Conservation (phyloP, 2,113 vertebrate genomes). For the Erinaceus europaeus region DNA sequence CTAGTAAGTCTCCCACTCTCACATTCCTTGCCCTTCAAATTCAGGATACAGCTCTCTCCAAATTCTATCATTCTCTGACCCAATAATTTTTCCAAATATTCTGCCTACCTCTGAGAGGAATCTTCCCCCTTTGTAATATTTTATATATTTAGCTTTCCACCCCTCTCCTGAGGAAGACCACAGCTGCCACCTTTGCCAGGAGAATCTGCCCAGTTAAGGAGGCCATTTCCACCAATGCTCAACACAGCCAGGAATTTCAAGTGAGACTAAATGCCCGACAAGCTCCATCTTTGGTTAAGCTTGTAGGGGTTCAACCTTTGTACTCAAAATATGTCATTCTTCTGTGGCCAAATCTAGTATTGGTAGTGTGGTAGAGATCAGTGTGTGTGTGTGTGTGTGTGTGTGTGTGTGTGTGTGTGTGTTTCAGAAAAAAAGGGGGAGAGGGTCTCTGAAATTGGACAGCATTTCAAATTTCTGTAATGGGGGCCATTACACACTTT, state of each 20-base stretch:
- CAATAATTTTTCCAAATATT: not conserved
- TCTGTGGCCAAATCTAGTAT: constrained; percentile 1
- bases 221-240: not conserved
- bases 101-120: not conserved
- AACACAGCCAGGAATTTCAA: not conserved
- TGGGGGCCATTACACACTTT: constrained; percentile 62
- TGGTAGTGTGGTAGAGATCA: too few species aligned
- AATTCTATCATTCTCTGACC: not conserved
- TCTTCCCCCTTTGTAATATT: not conserved
- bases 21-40: not conserved
- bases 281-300: not conserved
- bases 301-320: constrained; percentile 4
- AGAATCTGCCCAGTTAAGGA: not conserved
- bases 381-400: too few species aligned
- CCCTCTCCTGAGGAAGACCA: not conserved
- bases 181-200: not conserved
- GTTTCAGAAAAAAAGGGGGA: not conserved
- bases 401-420: too few species aligned
- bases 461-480: constrained; percentile 62
- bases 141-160: not conserved
- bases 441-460: constrained; percentile 51
- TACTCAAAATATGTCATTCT: constrained; percentile 20
- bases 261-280: not conserved
- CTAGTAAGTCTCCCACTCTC: not conserved
- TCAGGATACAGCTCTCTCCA: not conserved